Conservation (phyloP, 2,888 invertebrate genomes). For the Blastobasis adustella region DNA sequence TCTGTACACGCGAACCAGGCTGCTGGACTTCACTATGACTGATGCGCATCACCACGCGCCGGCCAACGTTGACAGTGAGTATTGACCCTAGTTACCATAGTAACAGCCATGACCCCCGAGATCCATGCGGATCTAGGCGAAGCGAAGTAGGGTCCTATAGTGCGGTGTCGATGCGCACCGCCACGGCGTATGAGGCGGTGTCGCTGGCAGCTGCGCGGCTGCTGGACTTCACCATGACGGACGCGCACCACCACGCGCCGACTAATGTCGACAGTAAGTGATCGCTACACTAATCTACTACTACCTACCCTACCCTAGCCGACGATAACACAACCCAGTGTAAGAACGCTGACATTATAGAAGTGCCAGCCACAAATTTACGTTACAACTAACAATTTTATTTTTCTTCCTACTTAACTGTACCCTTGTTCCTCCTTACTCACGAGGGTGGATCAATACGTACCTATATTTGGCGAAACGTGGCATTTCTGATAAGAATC, state of each 20-base stretch:
- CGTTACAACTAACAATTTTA: no score
- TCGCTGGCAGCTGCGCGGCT: background rate
- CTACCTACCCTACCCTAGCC: background rate
- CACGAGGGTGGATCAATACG: no score
- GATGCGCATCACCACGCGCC: constrained; percentile 74
- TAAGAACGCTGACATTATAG: no score
- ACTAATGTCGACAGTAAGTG: constrained; percentile 10
- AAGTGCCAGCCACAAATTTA: no score
- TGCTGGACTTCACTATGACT: constrained; percentile 86
- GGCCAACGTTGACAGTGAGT: constrained; percentile 52
- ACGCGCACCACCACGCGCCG: constrained; percentile 14
- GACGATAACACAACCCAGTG: background rate
- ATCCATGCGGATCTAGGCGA: constrained; percentile 78
- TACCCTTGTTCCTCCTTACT: no score
- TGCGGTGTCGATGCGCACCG: background rate
- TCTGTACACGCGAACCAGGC: constrained; percentile 89
- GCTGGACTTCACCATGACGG: background rate
- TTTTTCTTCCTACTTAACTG: no score
- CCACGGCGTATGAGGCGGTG: background rate
- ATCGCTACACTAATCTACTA: background rate
- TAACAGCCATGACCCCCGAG: constrained; percentile 61
- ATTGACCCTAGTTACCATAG: background rate
- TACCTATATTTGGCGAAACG: no score
- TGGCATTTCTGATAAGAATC: no score
- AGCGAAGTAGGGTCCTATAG: background rate